Percentiles rank a stretch among this genome's conserved stretches.
These are phyloP conservation scores for Microplitis mediator DNA, from an alignment of 1,140 invertebrate species.

Conservation along the genomic window DNA sequence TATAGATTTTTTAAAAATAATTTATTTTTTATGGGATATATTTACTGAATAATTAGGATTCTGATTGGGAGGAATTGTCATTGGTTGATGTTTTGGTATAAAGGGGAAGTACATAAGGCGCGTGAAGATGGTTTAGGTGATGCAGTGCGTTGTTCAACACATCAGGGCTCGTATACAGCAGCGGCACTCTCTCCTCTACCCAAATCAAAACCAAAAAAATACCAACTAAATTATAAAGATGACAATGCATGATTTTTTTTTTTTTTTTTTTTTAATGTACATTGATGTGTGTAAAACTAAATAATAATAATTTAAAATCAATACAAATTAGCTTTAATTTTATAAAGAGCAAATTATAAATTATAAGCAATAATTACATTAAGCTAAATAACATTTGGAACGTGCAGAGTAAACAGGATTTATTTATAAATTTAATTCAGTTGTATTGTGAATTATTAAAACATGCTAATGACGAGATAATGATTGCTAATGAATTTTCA, in stretches of 20 bases:
- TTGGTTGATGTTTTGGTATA: conserved; percentile 50
- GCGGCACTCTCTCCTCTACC: conserved; percentile 61
- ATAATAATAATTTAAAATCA: neutral
- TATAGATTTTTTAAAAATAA: neutral
- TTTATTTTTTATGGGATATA: no score
- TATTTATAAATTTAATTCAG: no score
- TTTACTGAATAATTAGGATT: conserved; percentile 23
- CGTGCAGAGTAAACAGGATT: no score
- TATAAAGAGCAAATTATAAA: no score
- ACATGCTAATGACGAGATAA: no score
- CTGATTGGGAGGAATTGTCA: conserved; percentile 46
- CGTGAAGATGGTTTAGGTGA: conserved; percentile 53
- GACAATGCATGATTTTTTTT: conserved; percentile 25
- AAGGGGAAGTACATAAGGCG: conserved; percentile 52
- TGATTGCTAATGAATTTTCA: no score
- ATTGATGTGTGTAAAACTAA: conserved; percentile 19
- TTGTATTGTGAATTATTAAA: no score
- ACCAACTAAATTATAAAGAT: conserved; percentile 51
- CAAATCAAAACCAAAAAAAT: conserved; percentile 47
- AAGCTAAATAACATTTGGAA: no score
- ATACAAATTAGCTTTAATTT: neutral
- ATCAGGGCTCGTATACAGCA: conserved; percentile 60
- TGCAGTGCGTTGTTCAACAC: conserved; percentile 61
- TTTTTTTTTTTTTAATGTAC: conserved; percentile 9
- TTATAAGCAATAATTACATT: no score